Percentiles rank a stretch among this genome's conserved stretches.
These are phyloP conservation scores for Rhabdophis nuchalis DNA, from an alignment of 2,797 vertebrate species.

Conservation along the genomic window DNA sequence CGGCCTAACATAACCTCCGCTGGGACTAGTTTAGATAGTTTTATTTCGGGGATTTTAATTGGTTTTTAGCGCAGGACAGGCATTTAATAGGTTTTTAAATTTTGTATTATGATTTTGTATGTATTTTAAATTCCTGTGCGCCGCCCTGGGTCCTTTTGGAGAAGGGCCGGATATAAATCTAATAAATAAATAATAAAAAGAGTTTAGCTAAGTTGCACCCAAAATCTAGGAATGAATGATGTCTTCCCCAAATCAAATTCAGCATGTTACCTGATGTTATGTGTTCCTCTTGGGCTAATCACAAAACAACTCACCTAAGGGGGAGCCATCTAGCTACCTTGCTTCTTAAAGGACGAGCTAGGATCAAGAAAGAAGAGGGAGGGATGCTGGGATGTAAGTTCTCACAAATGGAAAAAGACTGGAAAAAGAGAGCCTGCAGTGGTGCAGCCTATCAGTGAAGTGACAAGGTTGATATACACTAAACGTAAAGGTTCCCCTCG, in stretches of 20 bases:
- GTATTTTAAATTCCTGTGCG: no score
- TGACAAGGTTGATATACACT: neutral
- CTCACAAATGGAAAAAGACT: neutral
- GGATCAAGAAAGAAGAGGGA: neutral
- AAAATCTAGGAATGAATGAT: neutral
- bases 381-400: neutral
- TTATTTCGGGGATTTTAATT: no score
- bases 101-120: no score
- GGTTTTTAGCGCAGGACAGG: no score
- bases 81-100: no score
- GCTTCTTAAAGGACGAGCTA: neutral
- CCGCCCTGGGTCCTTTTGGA: no score
- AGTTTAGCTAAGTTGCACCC: neutral
- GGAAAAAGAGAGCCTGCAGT: neutral
- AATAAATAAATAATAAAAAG: no score
- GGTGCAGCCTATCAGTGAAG: neutral
- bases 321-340: neutral
- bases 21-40: no score
- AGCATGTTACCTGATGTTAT: neutral
- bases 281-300: neutral
- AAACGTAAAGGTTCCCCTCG: neutral
- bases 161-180: no score
- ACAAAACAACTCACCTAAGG: neutral
- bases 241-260: neutral
- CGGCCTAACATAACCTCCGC: no score